These are phyloP conservation scores for Nannoperca australis DNA, from an alignment of 2,797 vertebrate genomes.

Conservation along the genomic window DNA sequence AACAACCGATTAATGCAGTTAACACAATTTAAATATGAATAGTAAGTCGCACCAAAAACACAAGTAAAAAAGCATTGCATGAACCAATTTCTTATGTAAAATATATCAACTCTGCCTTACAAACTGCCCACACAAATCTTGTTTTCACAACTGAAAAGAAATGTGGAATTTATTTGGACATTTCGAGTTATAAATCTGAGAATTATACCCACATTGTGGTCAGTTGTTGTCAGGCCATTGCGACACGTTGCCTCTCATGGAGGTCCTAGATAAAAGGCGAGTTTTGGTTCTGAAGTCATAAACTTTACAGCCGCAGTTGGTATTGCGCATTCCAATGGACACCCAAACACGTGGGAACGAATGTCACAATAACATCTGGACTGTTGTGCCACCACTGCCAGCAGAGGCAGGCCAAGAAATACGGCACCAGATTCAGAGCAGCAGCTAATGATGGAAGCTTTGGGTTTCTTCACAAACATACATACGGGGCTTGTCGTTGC, in stretches of 20 bases:
- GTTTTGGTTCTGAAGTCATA: conserved; percentile 47
- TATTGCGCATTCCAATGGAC: conserved; percentile 51
- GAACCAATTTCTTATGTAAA: neutral
- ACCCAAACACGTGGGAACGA: conserved; percentile 55
- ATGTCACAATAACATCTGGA: conserved; percentile 71
- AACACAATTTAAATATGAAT: neutral
- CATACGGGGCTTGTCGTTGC: neutral
- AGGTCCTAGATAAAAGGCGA: conserved; percentile 55
- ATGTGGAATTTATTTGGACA: conserved; percentile 42
- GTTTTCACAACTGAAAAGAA: conserved; percentile 30
- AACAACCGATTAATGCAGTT: neutral
- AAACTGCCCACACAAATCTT: neutral
- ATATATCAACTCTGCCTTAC: neutral
- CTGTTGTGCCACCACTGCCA: conserved; percentile 49
- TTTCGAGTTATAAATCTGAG: conserved; percentile 44
- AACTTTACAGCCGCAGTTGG: conserved; percentile 48
- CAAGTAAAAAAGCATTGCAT: neutral
- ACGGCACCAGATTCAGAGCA: neutral
- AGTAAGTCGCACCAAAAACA: neutral
- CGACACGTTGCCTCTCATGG: conserved; percentile 55
- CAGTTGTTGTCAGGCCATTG: conserved; percentile 52
- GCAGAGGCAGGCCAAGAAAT: conserved; percentile 20
- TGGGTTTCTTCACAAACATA: conserved; percentile 12
- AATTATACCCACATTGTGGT: conserved; percentile 48
- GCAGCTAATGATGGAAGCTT: conserved; percentile 26